Evolutionary conservation across 2,888 invertebrate species (phyloP), one percentile per base, ranked within the genome.

Genomic region (Noctuana brunneofusca): DNA sequence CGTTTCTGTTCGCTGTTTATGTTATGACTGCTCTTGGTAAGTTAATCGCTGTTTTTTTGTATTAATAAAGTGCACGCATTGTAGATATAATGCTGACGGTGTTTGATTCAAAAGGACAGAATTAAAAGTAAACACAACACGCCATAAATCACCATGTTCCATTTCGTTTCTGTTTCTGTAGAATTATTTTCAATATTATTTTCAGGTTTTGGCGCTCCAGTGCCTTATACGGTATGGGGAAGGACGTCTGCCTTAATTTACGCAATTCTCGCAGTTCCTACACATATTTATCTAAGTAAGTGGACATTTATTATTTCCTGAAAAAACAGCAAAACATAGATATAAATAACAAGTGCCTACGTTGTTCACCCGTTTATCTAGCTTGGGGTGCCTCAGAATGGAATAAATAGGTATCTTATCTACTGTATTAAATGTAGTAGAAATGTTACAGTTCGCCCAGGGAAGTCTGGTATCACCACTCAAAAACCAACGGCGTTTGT

Each of bases 161-260:
- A 9, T 8, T 32, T 32, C n/a, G n/a, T 4, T 14, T 38, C 3
- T 38, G 3, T n/a, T 11, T 38, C 12, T 2, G n/a, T 38, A n/a
- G 1, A 38, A 3, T 1, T n/a, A 38, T n/a, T 38, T n/a, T n/a
- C 6, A 9, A 9, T 35, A 16, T 8, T 16, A 1, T 22, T 63
- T 65, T 78, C 80, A 95, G 95, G 95, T 67, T 95, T 95, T 71
- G 95, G 95, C 0, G 95, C 95, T 0, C 95, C 95, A 0, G 94
- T 95, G 3, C 95, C 95, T 0, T 92, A 94, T 20, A 95, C 95
- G 0, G 76, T 92, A 3, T 84, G 92, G 71, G 95, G 95, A 0
- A 86, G 94, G 66, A 92, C 92, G 1, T 89, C 93, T 0, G 93
- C 94, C 0, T 85, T 95, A 0, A 71, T 94, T 27, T 95, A 95